Evolutionary conservation across 2,113 vertebrate species (phyloP).

Genomic region (Trematomus loennbergii): DNA sequence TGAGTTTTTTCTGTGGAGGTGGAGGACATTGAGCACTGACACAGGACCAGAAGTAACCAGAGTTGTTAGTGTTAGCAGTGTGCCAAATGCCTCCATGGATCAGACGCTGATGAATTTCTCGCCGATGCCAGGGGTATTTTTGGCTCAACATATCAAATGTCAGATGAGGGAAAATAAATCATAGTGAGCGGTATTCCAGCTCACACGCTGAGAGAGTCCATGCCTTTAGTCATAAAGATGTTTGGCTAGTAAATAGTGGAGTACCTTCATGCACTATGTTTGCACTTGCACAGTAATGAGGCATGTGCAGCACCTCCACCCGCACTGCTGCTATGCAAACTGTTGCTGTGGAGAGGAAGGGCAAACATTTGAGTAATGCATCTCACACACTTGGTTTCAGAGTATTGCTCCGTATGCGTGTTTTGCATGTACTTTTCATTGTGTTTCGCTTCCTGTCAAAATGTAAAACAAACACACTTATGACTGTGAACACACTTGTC

Average conservation of each 20-base stretch:
- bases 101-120: constrained; percentile 11
- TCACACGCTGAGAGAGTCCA: not conserved
- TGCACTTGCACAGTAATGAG: constrained; percentile 1
- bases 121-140: constrained; percentile 7
- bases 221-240: not conserved
- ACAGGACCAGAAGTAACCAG: not conserved
- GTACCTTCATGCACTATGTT: not conserved
- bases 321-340: not conserved
- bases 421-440: too few relatives aligned
- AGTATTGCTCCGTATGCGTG: too few relatives aligned
- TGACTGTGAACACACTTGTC: not conserved
- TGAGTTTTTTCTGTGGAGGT: not conserved
- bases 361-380: not conserved
- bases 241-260: not conserved
- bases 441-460: not conserved
- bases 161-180: not conserved
- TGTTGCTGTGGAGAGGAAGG: too few relatives aligned
- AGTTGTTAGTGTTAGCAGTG: constrained; percentile 9
- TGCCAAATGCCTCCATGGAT: constrained; percentile 33
- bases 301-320: not conserved
- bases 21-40: not conserved
- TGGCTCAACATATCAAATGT: constrained; percentile 23
- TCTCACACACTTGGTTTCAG: not conserved
- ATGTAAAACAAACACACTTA: not conserved
- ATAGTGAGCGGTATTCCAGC: not conserved